phyloP scores from a whole-genome alignment of 1,140 invertebrate genomes.

The Hydropsyche tenuis region DNA sequence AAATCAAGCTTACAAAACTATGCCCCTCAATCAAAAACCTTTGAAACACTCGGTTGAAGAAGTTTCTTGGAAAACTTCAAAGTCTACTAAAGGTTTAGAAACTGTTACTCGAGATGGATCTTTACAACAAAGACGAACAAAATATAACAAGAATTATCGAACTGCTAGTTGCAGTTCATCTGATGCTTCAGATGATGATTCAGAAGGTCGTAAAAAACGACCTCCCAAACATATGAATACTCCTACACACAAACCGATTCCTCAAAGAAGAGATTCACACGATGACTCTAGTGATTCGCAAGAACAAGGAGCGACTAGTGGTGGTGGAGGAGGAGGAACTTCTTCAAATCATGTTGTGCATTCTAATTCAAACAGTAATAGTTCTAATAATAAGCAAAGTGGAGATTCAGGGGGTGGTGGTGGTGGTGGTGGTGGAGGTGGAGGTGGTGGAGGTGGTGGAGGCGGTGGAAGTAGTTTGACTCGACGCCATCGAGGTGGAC shows the following conservation, averaged over 20 bases:
- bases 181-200: conserved; percentile 90
- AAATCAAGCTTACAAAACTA: conserved; percentile 62
- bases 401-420: conserved; percentile 52
- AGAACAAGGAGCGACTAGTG: conserved; percentile 66
- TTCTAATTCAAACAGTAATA: conserved; percentile 44
- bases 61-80: conserved; percentile 9
- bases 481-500: conserved; percentile 63
- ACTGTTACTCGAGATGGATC: conserved; percentile 54
- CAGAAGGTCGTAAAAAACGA: conserved; percentile 79
- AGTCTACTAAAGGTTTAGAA: conserved; percentile 47
- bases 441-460: conserved; percentile 50
- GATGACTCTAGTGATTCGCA: conserved; percentile 80
- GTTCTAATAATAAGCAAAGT: conserved; percentile 54
- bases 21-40: conserved; percentile 62
- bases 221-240: conserved; percentile 73
- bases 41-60: conserved; percentile 41
- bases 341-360: conserved; percentile 50
- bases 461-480: conserved; percentile 52
- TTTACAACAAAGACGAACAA: conserved; percentile 69
- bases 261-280: conserved; percentile 73
- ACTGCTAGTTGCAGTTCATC: conserved; percentile 89
- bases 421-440: conserved; percentile 52
- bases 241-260: conserved; percentile 64
- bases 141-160: conserved; percentile 74
- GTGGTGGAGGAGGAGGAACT: conserved; percentile 58